Base-by-base conservation (phyloP, 1,140 invertebrate genomes). In the Macrocentrus cingulum region DNA sequence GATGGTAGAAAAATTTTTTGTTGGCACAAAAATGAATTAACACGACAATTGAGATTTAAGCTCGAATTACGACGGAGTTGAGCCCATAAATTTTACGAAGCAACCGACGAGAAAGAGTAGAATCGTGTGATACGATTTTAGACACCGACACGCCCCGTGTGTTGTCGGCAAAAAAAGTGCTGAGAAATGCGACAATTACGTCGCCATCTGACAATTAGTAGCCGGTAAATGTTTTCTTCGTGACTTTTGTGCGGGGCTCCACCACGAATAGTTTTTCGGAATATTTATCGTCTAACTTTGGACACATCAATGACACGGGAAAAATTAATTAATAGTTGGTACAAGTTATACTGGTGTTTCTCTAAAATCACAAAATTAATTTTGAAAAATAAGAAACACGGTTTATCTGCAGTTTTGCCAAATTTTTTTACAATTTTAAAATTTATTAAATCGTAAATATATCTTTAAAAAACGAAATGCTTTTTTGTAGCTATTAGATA, bases 191-290 rank as follows among this genome's bases (percentile, higher is more conserved):
- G 72, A 69, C 69, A 72, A 74, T 74, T 73, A 75, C 70, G 67
- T 71, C 71, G 66, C 64, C 66, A 72, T 74, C 68, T 75, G 71
- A 75, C 73, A 75, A 75, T 75, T 72, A 74, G 71, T 75, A 74
- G 67, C 61, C 64, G 66, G 71, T 74, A 70, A 75, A 74, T 63
- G 71, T 18, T 63, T 29, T 56, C 61, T 56, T 41, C 58, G 39
- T 51, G 18, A 41, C 49, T 22, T 48, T 23, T 41, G 22, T 48
- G 32, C n/a, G 65, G 55, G 44, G 53, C 56, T 48, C 44, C 7
- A 59, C 62, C 61, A 63, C 63, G 56, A 72, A 71, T 71, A 70
- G 63, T 69, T 72, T 69, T 70, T 65, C 58, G 56, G 37, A 52
- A 70, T 72, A 73, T 73, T 75, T 75, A 74, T 74, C 65, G 60